Conservation (phyloP, 2,888 invertebrate species). For the Pseudococcus viburni region DNA sequence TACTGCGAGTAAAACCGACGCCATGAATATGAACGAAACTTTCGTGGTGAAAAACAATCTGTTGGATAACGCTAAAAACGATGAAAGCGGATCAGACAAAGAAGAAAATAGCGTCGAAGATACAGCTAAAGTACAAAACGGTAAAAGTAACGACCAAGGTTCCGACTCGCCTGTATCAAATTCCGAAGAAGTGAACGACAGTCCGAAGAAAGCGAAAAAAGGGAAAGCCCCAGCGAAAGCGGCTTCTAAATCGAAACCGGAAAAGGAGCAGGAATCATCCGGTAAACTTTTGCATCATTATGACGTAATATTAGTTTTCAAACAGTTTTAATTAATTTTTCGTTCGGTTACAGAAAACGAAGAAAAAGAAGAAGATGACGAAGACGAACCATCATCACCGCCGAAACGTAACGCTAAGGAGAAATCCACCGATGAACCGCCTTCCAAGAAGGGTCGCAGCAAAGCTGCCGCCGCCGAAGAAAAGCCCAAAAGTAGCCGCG, state of each 20-base stretch:
- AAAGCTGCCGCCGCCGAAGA: slow-evolving; percentile 20
- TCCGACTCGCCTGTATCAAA: background rate
- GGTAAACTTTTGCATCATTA: background rate
- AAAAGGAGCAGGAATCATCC: slow-evolving; percentile 1
- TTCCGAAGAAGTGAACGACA: slow-evolving; percentile 4
- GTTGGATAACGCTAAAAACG: background rate
- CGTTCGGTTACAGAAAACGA: slow-evolving; percentile 2
- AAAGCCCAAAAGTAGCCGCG: slow-evolving; percentile 5
- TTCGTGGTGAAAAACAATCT: background rate
- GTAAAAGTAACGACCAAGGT: slow-evolving; percentile 30
- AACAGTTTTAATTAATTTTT: background rate
- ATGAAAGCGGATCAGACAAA: background rate
- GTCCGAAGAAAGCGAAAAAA: slow-evolving; percentile 24
- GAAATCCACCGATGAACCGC: slow-evolving; percentile 24
- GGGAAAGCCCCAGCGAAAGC: slow-evolving; percentile 3
- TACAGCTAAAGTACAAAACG: background rate
- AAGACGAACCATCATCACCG: slow-evolving; percentile 16
- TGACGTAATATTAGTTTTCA: background rate
- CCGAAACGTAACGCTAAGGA: slow-evolving; percentile 45
- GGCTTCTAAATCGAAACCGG: background rate
- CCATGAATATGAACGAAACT: background rate
- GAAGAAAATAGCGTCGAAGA: slow-evolving; percentile 1
- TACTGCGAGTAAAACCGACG: slow-evolving; percentile 13
- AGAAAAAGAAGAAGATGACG: background rate
- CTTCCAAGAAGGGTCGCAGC: slow-evolving; percentile 15